Percentiles rank a stretch among this genome's conserved stretches.
Conservation (phyloP, 2,888 invertebrate genomes). For the Operophtera brumata region DNA sequence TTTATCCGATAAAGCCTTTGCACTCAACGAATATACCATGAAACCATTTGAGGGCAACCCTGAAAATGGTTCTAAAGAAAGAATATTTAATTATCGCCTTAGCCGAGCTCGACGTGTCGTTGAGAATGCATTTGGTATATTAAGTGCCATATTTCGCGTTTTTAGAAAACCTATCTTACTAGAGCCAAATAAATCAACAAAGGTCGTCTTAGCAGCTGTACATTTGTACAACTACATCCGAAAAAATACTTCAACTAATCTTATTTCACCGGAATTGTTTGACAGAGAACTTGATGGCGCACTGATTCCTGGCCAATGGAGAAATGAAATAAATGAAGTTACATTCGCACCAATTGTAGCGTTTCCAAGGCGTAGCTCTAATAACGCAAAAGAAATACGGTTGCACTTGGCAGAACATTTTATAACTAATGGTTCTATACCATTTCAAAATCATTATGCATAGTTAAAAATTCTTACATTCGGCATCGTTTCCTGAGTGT, state of each 20-base stretch:
- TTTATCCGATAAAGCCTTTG: conserved; percentile 33
- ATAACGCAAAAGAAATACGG: conserved; percentile 31
- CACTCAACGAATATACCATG: conserved; percentile 32
- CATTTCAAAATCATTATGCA: conserved; percentile 29
- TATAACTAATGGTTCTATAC: conserved; percentile 25
- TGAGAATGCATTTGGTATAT: conserved; percentile 40
- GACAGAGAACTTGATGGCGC: conserved; percentile 31
- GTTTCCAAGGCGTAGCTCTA: conserved; percentile 21
- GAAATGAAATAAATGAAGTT: conserved; percentile 12
- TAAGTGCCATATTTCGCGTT: conserved; percentile 23
- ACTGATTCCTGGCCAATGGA: conserved; percentile 30
- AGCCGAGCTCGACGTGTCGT: conserved; percentile 35
- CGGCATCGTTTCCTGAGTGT: conserved; percentile 25
- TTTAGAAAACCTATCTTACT: conserved; percentile 23
- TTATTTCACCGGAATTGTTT: conserved; percentile 30
- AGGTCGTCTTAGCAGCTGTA: conserved; percentile 26
- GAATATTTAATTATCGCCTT: conserved; percentile 40
- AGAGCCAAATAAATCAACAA: conserved; percentile 21
- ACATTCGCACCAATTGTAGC: conserved; percentile 19
- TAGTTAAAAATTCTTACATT: conserved; percentile 21
- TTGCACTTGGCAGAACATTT: conserved; percentile 33
- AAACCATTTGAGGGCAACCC: conserved; percentile 33
- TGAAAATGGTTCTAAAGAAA: conserved; percentile 30
- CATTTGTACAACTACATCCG: conserved; percentile 29
- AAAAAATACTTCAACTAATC: conserved; percentile 16